A percentile compares a stretch with the other conserved stretches of the same genome.
phyloP scores from a whole-genome alignment of 2,797 vertebrate species.

The Silurus aristotelis region DNA sequence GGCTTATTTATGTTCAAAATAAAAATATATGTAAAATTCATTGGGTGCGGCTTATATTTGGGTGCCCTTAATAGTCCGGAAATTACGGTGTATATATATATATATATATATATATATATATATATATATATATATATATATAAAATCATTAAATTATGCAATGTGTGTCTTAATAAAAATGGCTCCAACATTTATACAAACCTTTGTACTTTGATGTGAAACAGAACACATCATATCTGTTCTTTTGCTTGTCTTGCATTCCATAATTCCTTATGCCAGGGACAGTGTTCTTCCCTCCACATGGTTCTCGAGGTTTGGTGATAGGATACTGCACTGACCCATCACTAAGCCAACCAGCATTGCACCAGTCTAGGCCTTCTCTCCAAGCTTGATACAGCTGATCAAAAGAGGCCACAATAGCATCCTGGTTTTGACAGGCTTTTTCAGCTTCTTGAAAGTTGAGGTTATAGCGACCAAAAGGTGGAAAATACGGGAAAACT shows the following conservation, averaged over 20 bases:
- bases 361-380: slow-evolving; percentile 93
- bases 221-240: slow-evolving; percentile 93
- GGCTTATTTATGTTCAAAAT: too few relatives aligned
- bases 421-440: slow-evolving; percentile 87
- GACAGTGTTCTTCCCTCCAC: slow-evolving; percentile 86
- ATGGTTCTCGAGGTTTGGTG: slow-evolving; percentile 87
- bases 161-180: background rate
- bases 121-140: too few relatives aligned
- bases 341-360: slow-evolving; percentile 93
- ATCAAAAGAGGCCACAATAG: slow-evolving; percentile 88
- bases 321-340: slow-evolving; percentile 95
- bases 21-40: too few relatives aligned
- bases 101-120: too few relatives aligned
- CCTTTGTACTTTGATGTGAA: slow-evolving; percentile 93
- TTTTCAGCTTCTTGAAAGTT: slow-evolving; percentile 87
- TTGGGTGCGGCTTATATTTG: too few relatives aligned
- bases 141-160: background rate
- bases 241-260: slow-evolving; percentile 89
- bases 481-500: slow-evolving; percentile 88
- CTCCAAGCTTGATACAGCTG: slow-evolving; percentile 91
- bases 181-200: slow-evolving; percentile 62
- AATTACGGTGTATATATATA: too few relatives aligned
- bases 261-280: slow-evolving; percentile 92
- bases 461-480: slow-evolving; percentile 90
- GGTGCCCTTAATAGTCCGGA: too few relatives aligned